Evolutionary conservation across 2,888 invertebrate genomes (phyloP).

Genomic region (Tridacna crocea): DNA sequence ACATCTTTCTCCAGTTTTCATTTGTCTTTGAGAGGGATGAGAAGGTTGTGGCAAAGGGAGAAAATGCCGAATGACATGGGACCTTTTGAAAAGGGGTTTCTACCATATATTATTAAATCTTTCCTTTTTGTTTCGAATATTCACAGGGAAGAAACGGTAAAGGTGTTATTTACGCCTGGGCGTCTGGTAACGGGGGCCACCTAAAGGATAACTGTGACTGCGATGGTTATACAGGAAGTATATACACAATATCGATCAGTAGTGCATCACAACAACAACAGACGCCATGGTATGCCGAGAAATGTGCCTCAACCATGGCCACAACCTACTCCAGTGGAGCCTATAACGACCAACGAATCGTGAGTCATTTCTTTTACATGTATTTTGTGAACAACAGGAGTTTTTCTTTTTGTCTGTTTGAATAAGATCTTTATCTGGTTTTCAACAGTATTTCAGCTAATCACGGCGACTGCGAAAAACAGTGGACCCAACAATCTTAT

Average conservation of each 20-base stretch:
- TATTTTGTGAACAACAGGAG: too few species aligned
- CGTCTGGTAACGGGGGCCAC: conserved; percentile 95
- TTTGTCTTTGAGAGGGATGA: too few species aligned
- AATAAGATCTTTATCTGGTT: too few species aligned
- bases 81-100: too few species aligned
- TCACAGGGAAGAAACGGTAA: conserved; percentile 89
- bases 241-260: conserved; percentile 94
- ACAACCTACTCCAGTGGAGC: conserved; percentile 95
- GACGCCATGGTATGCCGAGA: conserved; percentile 96
- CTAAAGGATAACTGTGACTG: conserved; percentile 94
- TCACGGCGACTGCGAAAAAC: too few species aligned
- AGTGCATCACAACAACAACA: conserved; percentile 90
- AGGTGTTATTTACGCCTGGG: conserved; percentile 96
- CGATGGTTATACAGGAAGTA: conserved; percentile 94
- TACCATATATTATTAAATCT: too few species aligned
- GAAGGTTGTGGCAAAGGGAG: too few species aligned
- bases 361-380: conserved; percentile 85
- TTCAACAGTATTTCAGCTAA: too few species aligned
- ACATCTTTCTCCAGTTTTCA: conserved; percentile 95
- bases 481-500: too few species aligned
- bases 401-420: too few species aligned
- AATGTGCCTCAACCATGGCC: conserved; percentile 94
- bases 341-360: conserved; percentile 93
- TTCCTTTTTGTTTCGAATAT: too few species aligned
- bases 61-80: too few species aligned